Conservation (phyloP, 2,113 vertebrate species). For the Xyliphius kryptos region DNA sequence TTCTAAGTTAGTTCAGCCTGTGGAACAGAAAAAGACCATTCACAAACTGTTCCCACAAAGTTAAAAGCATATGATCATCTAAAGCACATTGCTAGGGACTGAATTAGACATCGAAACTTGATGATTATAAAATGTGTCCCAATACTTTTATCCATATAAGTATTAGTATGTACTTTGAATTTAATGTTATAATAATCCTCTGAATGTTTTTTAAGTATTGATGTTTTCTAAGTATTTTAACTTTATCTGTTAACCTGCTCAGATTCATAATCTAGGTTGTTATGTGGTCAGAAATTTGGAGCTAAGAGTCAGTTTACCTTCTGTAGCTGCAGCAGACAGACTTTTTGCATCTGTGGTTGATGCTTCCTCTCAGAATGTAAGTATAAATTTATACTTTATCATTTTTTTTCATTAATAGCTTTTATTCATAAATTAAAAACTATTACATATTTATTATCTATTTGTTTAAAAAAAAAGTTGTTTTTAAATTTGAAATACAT, state of each 20-base stretch:
- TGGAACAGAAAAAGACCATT: too few species aligned
- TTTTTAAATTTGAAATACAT: not conserved
- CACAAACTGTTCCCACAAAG: too few species aligned
- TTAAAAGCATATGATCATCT: too few species aligned
- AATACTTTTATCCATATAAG: too few species aligned
- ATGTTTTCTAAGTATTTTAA: not conserved
- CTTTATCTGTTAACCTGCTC: conserved; percentile 18
- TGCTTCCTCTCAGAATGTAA: conserved; percentile 75
- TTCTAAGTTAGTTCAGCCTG: too few species aligned
- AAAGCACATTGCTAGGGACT: too few species aligned
- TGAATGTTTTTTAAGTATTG: too few species aligned
- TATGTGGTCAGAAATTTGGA: conserved; percentile 70
- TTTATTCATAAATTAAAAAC: not conserved
- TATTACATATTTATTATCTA: too few species aligned
- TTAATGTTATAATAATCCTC: too few species aligned
- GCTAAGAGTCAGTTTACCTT: conserved; percentile 70
- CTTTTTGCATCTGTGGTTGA: conserved; percentile 75
- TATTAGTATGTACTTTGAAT: too few species aligned
- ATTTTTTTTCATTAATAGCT: not conserved
- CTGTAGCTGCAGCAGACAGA: conserved; percentile 65
- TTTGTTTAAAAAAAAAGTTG: not conserved
- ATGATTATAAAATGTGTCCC: too few species aligned
- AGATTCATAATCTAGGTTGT: conserved; percentile 89
- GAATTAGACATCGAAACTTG: too few species aligned
- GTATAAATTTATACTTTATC: conserved; percentile 36